phyloP scores from a whole-genome alignment of 2,113 vertebrate genomes.

The Phaethornis superciliosus region DNA sequence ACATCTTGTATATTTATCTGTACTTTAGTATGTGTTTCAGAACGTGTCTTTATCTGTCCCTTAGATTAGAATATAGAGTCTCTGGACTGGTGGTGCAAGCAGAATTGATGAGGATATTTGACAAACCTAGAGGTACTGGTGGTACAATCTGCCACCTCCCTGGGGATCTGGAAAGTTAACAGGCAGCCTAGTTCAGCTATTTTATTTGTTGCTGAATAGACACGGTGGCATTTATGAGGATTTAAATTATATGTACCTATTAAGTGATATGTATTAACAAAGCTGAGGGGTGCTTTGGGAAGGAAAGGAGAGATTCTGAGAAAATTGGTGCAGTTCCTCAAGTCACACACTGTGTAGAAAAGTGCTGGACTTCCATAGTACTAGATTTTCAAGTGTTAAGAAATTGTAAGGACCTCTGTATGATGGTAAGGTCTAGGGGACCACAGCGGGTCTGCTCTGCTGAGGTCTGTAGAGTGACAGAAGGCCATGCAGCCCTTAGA shows the following conservation, averaged over 20 bases:
- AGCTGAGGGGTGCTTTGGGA: not conserved
- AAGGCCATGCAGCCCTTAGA: not conserved
- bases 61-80: not conserved
- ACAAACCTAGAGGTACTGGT: not conserved
- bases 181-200: not conserved
- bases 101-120: not conserved
- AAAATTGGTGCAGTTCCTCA: not conserved
- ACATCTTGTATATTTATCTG: slow-evolving; percentile 49
- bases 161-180: not conserved
- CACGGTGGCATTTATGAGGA: not conserved
- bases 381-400: not conserved
- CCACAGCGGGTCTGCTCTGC: not conserved
- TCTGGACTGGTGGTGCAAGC: not conserved
- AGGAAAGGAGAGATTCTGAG: not conserved
- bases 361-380: not conserved
- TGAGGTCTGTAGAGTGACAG: not conserved
- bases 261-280: not conserved
- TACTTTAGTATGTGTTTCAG: slow-evolving; percentile 15
- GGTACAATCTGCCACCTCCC: not conserved
- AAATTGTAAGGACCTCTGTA: not conserved
- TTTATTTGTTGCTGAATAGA: not conserved
- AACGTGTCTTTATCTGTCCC: slow-evolving; percentile 26
- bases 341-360: not conserved
- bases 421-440: not conserved
- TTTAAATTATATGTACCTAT: not conserved